Conservation (phyloP, 1,140 invertebrate genomes). For the Drosophila kikkawai region DNA sequence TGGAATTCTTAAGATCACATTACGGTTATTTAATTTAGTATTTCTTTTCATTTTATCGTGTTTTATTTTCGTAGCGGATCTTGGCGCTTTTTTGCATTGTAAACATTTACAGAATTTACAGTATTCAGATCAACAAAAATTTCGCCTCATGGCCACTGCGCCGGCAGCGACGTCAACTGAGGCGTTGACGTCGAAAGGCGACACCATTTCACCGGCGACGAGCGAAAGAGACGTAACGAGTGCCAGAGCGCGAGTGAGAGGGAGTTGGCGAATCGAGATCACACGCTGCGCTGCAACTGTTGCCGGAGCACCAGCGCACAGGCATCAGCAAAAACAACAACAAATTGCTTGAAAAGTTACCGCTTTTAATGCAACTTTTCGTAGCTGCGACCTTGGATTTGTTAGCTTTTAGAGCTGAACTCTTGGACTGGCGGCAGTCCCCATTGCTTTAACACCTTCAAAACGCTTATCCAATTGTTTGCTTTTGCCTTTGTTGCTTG, state of each 20-base stretch:
- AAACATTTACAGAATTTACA: conserved; percentile 64
- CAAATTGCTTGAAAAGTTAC: conserved; percentile 2
- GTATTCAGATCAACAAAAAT: conserved; percentile 67
- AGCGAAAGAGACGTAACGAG: conserved; percentile 33
- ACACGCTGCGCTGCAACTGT: conserved; percentile 35
- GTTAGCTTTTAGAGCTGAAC: conserved; percentile 36
- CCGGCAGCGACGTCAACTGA: conserved; percentile 18
- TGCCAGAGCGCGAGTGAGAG: background rate
- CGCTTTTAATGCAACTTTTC: conserved; percentile 22
- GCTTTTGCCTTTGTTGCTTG: conserved; percentile 48
- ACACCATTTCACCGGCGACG: conserved; percentile 61
- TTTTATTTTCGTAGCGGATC: conserved; percentile 13
- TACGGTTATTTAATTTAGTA: background rate
- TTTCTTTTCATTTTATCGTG: background rate
- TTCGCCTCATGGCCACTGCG: conserved; percentile 49
- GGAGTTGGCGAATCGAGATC: conserved; percentile 39
- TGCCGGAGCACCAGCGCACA: conserved; percentile 18
- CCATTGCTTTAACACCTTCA: conserved; percentile 30
- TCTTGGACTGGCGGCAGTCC: conserved; percentile 23
- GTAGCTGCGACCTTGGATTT: conserved; percentile 37
- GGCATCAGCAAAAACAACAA: conserved; percentile 18
- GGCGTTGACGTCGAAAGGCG: conserved; percentile 33
- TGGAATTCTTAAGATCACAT: background rate
- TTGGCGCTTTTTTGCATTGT: conserved; percentile 46
- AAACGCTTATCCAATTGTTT: conserved; percentile 72